Conservation (phyloP, 2,888 invertebrate species). For the Pollenia griseotomentosa region DNA sequence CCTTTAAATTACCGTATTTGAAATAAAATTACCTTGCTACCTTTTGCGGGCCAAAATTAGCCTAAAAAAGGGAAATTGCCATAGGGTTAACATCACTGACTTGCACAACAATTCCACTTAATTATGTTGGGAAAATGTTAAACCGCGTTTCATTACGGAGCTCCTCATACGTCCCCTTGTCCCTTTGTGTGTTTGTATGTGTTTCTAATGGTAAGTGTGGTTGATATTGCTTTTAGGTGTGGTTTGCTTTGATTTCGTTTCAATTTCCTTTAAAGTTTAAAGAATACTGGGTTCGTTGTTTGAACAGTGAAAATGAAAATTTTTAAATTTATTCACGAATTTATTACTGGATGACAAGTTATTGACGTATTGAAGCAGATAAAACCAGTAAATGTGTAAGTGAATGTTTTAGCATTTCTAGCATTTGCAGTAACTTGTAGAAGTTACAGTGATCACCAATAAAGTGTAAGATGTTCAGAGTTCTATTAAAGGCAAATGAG, state of each 20-base stretch:
- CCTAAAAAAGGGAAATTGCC: too few species aligned
- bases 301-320: constrained; percentile 16
- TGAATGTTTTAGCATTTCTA: not conserved
- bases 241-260: constrained; percentile 27
- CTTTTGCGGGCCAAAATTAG: too few species aligned
- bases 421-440: not conserved
- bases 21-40: too few species aligned
- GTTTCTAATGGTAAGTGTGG: constrained; percentile 9
- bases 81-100: too few species aligned
- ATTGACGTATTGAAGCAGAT: constrained; percentile 11
- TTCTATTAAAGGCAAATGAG: too few species aligned
- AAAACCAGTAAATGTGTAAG: not conserved
- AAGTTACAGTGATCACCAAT: not conserved
- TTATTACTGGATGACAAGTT: not conserved
- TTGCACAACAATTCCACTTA: too few species aligned
- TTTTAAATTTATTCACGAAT: not conserved
- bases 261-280: constrained; percentile 20
- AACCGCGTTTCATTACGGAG: too few species aligned
- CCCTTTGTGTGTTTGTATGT: not conserved
- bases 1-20: too few species aligned
- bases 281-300: constrained; percentile 16
- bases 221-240: constrained; percentile 48
- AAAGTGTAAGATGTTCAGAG: not conserved
- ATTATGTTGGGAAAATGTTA: too few species aligned
- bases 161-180: not conserved